These are phyloP conservation scores for Athripsodes cinereus DNA, from an alignment of 2,888 invertebrate genomes.

Conservation along the genomic window DNA sequence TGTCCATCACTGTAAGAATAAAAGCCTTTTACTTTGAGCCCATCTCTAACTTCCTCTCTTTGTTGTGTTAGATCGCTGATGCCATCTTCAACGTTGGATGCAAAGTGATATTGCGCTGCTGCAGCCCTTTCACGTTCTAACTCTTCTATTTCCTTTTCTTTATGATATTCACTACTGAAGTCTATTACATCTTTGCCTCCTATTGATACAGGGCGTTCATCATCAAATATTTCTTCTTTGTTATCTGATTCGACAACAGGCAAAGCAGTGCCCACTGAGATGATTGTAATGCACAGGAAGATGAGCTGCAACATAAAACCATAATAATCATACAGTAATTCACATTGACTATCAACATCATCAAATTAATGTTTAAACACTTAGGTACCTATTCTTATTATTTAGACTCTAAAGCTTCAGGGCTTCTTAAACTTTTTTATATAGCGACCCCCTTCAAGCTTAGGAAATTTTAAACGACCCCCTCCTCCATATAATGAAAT, in stretches of 20 bases:
- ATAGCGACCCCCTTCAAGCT: too few relatives aligned
- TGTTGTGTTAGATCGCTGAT: slow-evolving; percentile 41
- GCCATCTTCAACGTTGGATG: slow-evolving; percentile 41
- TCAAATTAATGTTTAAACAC: too few relatives aligned
- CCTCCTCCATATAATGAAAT: too few relatives aligned
- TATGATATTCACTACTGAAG: background rate
- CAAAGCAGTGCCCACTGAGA: background rate
- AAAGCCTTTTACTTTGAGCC: slow-evolving; percentile 42
- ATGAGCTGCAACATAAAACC: too few relatives aligned
- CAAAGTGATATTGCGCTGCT: slow-evolving; percentile 40
- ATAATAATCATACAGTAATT: too few relatives aligned
- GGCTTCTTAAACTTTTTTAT: too few relatives aligned
- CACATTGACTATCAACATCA: too few relatives aligned
- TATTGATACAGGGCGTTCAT: background rate
- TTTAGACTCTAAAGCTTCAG: too few relatives aligned
- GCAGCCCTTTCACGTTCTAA: slow-evolving; percentile 19
- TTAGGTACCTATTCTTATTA: too few relatives aligned
- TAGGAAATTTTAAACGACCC: too few relatives aligned
- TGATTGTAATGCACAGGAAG: background rate
- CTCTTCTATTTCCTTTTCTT: background rate
- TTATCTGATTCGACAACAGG: background rate
- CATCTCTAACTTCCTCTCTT: slow-evolving; percentile 41
- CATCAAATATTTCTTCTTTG: background rate
- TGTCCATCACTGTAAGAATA: slow-evolving; percentile 58
- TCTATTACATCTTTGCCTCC: background rate